phyloP scores from a whole-genome alignment of 1,140 invertebrate genomes.

The Anoplophora glabripennis region DNA sequence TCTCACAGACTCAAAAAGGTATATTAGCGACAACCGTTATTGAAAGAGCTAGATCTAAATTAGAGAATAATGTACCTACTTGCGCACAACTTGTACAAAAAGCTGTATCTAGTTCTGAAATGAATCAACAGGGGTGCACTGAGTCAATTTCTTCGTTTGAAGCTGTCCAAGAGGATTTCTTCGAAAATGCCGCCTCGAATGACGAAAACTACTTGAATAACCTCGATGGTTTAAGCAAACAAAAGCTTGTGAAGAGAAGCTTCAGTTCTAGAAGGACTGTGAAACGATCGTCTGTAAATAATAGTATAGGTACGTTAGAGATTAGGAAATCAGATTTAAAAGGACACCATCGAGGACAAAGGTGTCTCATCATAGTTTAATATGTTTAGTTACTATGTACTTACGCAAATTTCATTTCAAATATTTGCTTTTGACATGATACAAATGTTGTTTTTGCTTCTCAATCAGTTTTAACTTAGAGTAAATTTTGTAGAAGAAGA shows the following conservation, averaged over 20 bases:
- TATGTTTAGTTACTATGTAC: no score
- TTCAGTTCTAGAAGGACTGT: neutral
- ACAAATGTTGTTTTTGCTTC: no score
- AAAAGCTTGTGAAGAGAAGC: neutral
- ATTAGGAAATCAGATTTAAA: no score
- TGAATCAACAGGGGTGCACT: no score
- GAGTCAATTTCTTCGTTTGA: no score
- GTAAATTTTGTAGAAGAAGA: no score
- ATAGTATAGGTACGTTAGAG: neutral
- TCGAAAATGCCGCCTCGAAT: neutral
- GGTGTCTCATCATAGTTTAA: no score
- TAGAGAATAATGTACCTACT: neutral
- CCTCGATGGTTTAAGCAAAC: conserved; percentile 23
- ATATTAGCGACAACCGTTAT: neutral
- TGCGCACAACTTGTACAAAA: neutral
- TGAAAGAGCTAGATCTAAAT: neutral
- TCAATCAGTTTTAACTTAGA: no score
- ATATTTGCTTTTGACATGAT: no score
- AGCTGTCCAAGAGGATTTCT: neutral
- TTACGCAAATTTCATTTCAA: no score
- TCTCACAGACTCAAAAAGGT: neutral
- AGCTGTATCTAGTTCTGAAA: neutral
- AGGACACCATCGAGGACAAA: no score
- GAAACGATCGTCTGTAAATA: neutral
- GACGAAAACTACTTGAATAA: conserved; percentile 25